Base-by-base conservation (phyloP, 23 tunicate genomes). In the Ciona savignyi region DNA sequence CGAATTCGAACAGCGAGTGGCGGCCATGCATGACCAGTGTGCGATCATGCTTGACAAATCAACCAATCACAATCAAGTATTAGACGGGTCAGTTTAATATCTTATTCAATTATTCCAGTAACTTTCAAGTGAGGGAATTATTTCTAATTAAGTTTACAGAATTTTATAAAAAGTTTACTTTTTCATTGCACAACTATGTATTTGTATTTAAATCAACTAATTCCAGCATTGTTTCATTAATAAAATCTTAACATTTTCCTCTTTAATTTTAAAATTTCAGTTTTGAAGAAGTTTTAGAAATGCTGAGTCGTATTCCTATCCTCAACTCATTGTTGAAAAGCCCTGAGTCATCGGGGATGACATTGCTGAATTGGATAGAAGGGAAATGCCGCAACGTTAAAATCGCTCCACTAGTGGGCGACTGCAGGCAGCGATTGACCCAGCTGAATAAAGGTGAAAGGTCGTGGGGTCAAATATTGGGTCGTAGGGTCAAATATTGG, bases 291-390 rank as follows among this genome's bases (percentile, higher is more conserved):
- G 80, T 77, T 3, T 60, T 82, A 19, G 33, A 56, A 15, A 69
- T 31, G 21, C 67, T 88, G 75, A 48, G 72, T 19, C 78, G 42
- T 26, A 77, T 88, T 23, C 83, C 87, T 33, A 30, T 88, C 32
- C 71, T 82, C 3, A 34, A 74, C 22, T 42, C 84, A 0, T 62
- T 86, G 71, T 0, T 82, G 33, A 28, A 61, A 62, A 42, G 51
- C 51, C 34, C 34, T 2, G 24, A 24, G 0, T 21, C 75, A 3
- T 2, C 32, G 9, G 67, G 73, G 2, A 27, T 60, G 32, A 82
- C 70, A 29, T 56, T 88, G 49, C 76, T 72, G 27, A 75, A 82
- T 29, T 88, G 96, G 96, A 88, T 88, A 25, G 87, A 88, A 62
- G 34, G 4, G 51, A 60, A 77, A 65, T 88, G 84, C 69, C 71